Conservation (phyloP, 2,888 invertebrate species). For the Phengaris arion region DNA sequence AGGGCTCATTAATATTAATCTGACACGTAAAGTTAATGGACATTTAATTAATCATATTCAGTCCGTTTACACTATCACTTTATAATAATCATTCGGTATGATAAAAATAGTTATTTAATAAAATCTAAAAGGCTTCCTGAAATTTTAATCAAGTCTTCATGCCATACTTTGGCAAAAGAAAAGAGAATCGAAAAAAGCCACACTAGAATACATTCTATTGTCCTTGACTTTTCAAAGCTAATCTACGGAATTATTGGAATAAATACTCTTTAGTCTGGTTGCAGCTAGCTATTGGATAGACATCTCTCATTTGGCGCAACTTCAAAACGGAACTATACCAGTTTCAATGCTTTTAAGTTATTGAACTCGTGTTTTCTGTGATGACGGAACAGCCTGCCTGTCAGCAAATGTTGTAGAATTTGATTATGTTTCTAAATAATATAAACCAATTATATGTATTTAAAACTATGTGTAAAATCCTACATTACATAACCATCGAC, state of each 20-base stretch:
- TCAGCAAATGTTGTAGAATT: background rate
- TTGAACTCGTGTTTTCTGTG: background rate
- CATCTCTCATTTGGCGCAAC: slow-evolving; percentile 1
- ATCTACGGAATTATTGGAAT: slow-evolving; percentile 20
- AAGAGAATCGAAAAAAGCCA: background rate
- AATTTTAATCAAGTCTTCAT: background rate
- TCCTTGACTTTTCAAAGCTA: slow-evolving; percentile 17
- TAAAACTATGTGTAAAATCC: too few relatives aligned
- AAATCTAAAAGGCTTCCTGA: too few relatives aligned
- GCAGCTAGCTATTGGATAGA: slow-evolving; percentile 2
- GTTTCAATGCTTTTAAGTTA: slow-evolving; percentile 16
- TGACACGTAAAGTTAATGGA: slow-evolving; percentile 1
- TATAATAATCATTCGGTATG: background rate
- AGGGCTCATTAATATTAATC: slow-evolving; percentile 10
- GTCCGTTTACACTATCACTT: background rate
- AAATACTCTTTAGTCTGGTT: background rate
- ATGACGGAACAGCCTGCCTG: background rate
- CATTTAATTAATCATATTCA: background rate
- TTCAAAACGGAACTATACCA: slow-evolving; percentile 10
- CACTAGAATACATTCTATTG: background rate
- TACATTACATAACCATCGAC: background rate
- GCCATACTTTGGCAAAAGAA: background rate
- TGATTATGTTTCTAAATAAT: background rate
- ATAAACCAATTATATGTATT: background rate
- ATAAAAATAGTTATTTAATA: background rate